phyloP scores from a whole-genome alignment of 1,140 invertebrate species.

The Himalopsyche phryganea region DNA sequence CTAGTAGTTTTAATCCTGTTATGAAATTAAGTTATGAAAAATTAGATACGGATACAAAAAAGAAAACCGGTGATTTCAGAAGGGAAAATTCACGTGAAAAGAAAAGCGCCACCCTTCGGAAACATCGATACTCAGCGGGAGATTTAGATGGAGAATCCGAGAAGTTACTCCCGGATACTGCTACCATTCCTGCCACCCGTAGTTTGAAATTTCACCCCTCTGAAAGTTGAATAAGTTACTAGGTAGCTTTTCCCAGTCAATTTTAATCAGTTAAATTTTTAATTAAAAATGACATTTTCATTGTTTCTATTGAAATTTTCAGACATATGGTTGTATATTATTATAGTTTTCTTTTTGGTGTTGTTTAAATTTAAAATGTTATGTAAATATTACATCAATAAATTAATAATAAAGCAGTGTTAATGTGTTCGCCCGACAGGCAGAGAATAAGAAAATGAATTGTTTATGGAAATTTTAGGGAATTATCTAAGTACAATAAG shows the following conservation, averaged over 20 bases:
- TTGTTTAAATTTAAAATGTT: conserved; percentile 13
- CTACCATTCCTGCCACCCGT: conserved; percentile 45
- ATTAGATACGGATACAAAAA: conserved; percentile 27
- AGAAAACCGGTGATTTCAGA: conserved; percentile 32
- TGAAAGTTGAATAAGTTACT: conserved; percentile 23
- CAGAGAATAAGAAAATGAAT: conserved; percentile 8
- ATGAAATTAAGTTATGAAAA: conserved; percentile 29
- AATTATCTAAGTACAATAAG: background rate
- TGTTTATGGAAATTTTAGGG: conserved; percentile 8
- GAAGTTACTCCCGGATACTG: conserved; percentile 41
- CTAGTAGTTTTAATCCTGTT: conserved; percentile 23
- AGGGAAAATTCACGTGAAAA: conserved; percentile 40
- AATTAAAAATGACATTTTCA: background rate
- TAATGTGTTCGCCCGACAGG: background rate
- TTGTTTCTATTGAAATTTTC: conserved; percentile 14
- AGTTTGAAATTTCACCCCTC: conserved; percentile 44
- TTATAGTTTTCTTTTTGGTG: conserved; percentile 12
- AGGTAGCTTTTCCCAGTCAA: background rate
- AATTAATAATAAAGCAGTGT: conserved; percentile 1
- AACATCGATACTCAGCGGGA: conserved; percentile 48
- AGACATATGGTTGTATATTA: conserved; percentile 6
- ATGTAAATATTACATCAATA: conserved; percentile 16
- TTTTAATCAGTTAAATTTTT: background rate
- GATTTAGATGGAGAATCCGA: conserved; percentile 48
- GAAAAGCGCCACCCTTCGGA: conserved; percentile 40